Conservation (phyloP, 92 coral and sea anemone genomes). For the Montipora capitata region DNA sequence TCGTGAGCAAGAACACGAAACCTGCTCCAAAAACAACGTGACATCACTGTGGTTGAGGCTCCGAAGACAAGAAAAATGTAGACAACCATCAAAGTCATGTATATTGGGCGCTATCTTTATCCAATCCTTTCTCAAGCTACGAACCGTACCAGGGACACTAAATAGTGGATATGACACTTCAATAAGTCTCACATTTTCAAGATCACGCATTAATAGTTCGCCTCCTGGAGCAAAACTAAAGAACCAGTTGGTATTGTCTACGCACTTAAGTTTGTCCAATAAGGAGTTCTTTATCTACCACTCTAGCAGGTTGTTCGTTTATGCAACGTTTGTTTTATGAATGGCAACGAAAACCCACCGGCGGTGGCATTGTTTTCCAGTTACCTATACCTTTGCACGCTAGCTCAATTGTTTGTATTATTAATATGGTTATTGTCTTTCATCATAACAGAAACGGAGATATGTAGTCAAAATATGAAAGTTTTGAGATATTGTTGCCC, state of each 20-base stretch:
- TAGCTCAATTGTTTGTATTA: conserved; percentile 48
- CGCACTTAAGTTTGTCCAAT: background rate
- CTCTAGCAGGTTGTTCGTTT: conserved; percentile 34
- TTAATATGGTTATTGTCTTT: conserved; percentile 36
- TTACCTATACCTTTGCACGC: conserved; percentile 43
- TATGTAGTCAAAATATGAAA: conserved; percentile 83
- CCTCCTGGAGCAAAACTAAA: conserved; percentile 11
- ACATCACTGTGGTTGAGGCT: background rate
- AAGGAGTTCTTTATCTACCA: background rate
- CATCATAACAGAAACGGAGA: conserved; percentile 33
- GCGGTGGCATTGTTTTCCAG: conserved; percentile 50
- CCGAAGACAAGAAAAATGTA: no score
- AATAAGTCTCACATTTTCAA: background rate
- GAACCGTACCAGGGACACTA: background rate
- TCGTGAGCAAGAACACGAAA: background rate
- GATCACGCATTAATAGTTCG: background rate
- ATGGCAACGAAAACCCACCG: conserved; percentile 33
- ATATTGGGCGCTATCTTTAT: no score
- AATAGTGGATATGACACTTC: background rate
- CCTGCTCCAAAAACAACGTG: background rate
- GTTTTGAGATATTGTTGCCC: conserved; percentile 53
- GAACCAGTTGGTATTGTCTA: conserved; percentile 32
- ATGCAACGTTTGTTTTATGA: conserved; percentile 21
- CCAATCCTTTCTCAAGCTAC: background rate
- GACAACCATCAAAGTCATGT: no score